phyloP scores from a whole-genome alignment of 2,888 invertebrate genomes.

The Nomada goodeniana region DNA sequence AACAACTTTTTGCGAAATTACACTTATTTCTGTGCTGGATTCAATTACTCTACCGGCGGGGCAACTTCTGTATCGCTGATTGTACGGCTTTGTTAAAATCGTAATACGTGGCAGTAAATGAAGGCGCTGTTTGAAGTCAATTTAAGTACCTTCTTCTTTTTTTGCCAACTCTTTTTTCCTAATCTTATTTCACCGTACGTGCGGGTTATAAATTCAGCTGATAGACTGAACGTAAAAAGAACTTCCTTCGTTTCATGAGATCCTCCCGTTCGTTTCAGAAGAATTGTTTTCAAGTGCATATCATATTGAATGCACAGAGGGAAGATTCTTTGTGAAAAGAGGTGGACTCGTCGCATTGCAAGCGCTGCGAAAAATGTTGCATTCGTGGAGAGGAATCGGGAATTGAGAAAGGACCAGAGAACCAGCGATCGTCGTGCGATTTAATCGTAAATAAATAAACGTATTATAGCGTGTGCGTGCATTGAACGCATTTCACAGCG shows the following conservation, averaged over 20 bases:
- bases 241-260: constrained; percentile 26
- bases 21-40: no score
- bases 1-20: background rate
- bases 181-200: background rate
- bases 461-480: background rate
- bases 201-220: constrained; percentile 27
- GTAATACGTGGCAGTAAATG: background rate
- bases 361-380: constrained; percentile 34
- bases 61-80: background rate
- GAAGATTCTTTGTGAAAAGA: constrained; percentile 12
- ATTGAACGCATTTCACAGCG: background rate
- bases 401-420: background rate
- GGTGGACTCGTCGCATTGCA: constrained; percentile 40
- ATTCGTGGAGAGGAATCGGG: constrained; percentile 17
- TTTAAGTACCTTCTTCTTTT: background rate
- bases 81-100: background rate
- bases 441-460: constrained; percentile 37
- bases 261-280: constrained; percentile 30
- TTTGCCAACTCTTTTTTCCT: background rate
- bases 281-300: constrained; percentile 48
- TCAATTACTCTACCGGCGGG: background rate
- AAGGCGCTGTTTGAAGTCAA: background rate
- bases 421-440: constrained; percentile 19
- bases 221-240: constrained; percentile 34
- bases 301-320: constrained; percentile 35